phyloP scores from a whole-genome alignment of 2,888 invertebrate species.

The Trisateles emortualis region DNA sequence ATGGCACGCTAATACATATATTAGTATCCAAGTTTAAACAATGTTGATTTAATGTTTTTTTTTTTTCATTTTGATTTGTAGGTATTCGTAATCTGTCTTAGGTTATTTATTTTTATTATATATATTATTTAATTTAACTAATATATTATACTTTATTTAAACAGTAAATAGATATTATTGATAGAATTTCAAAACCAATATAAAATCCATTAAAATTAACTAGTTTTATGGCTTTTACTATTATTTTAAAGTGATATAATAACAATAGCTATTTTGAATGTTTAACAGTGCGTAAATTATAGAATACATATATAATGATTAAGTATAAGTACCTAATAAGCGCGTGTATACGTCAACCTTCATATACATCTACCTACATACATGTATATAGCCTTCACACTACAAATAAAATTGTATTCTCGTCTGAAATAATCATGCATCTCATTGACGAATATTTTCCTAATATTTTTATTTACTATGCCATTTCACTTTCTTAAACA shows the following conservation, averaged over 20 bases:
- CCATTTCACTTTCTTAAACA: not conserved
- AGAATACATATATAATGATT: not conserved
- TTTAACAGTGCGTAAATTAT: not conserved
- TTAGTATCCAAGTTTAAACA: no score
- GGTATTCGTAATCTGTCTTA: no score
- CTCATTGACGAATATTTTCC: not conserved
- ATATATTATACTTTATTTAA: not conserved
- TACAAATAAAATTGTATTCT: not conserved
- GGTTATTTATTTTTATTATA: no score
- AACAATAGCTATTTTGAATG: not conserved
- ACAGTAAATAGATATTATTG: not conserved
- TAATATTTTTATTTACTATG: not conserved
- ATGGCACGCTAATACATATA: no score
- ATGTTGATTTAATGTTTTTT: no score
- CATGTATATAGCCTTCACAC: not conserved
- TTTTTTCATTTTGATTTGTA: no score
- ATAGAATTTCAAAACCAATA: not conserved
- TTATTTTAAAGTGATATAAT: not conserved
- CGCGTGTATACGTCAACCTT: not conserved
- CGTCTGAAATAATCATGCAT: not conserved
- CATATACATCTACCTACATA: not conserved
- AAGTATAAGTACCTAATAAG: not conserved
- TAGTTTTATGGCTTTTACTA: no score
- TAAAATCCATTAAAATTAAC: no score
- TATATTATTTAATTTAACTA: not conserved